Conservation (phyloP, 2,888 invertebrate genomes). For the Craniophora ligustri region DNA sequence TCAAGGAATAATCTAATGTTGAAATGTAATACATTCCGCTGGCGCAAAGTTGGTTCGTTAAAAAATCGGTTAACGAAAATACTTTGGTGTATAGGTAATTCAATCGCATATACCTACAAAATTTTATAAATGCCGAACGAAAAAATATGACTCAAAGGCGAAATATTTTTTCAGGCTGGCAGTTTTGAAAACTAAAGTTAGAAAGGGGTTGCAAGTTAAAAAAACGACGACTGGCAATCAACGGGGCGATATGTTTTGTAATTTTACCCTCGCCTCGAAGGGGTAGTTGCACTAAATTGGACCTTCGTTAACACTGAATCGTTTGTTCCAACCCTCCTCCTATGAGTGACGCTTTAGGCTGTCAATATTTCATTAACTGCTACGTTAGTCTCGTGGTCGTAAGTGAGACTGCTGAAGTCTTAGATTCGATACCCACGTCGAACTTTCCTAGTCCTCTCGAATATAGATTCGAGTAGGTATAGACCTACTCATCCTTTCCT, state of each 20-base stretch:
- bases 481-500: too few species aligned
- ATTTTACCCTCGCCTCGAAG: slow-evolving; percentile 22
- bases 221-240: slow-evolving; percentile 35
- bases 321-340: background rate
- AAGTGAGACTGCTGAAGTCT: too few species aligned
- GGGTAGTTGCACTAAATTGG: slow-evolving; percentile 35
- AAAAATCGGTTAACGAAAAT: too few species aligned
- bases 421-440: too few species aligned
- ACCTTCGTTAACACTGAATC: slow-evolving; percentile 35
- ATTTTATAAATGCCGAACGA: background rate
- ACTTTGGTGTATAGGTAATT: too few species aligned
- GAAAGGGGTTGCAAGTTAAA: slow-evolving; percentile 3
- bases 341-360: background rate
- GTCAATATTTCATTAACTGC: background rate
- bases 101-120: slow-evolving; percentile 10
- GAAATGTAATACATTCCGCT: background rate
- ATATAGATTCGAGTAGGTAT: too few species aligned
- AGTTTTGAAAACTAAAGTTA: slow-evolving; percentile 22
- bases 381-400: too few species aligned
- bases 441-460: too few species aligned
- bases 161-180: slow-evolving; percentile 20
- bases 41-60: too few species aligned
- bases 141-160: slow-evolving; percentile 3
- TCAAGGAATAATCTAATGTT: slow-evolving; percentile 29
- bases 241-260: slow-evolving; percentile 33